Evolutionary conservation across 2,797 vertebrate genomes (phyloP), one percentile per base, ranked within the genome.

Genomic region (Eleutherodactylus coqui): DNA sequence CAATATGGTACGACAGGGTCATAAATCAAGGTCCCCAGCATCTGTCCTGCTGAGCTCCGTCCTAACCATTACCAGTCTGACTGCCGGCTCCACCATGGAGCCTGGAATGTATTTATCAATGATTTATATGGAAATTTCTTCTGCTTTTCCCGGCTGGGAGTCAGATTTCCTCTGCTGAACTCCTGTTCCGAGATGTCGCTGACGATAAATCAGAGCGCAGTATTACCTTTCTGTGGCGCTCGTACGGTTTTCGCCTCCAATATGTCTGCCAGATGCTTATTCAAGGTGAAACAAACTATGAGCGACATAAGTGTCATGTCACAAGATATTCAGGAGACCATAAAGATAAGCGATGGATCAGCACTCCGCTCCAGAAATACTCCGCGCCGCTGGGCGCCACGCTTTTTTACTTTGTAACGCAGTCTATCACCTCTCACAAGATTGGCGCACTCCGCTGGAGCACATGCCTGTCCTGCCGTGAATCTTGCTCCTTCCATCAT

Each of bases 111-210:
- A 41, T 36, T 34, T 14, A 49, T 16, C 41, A 10, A 1, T 34
- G 78, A 80, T 80, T 80, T 67, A 64, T 80, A 21, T 24, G 10
- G 29, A 64, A 80, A 64, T 17, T 27, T 79, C 77, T 60, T 10
- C 4, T 49, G 34, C 72, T 29, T 49, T 49, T 24, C 75, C 24
- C 21, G 32, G 14, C 36, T 38, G 2, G 0, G 51, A 38, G 34
- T 13, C 36, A 7, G 19, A 79, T 79, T 45, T 21, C 32, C 27
- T 67, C 36, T 49, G 58, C 24, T 24, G 47, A 5, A 32, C 19
- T 10, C 38, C n/a, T 45, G n/a, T 21, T 47, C 38, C 3, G 34
- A 79, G 64, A 80, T 67, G 58, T 62, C 51, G 6, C 58, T 21
- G 29, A 10, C 41, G 19, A 64, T 67, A 80, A 80, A 80, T 80